phyloP scores from a whole-genome alignment of 37 sponge, comb jelly and placozoan species.

The Beroe forskalii region DNA sequence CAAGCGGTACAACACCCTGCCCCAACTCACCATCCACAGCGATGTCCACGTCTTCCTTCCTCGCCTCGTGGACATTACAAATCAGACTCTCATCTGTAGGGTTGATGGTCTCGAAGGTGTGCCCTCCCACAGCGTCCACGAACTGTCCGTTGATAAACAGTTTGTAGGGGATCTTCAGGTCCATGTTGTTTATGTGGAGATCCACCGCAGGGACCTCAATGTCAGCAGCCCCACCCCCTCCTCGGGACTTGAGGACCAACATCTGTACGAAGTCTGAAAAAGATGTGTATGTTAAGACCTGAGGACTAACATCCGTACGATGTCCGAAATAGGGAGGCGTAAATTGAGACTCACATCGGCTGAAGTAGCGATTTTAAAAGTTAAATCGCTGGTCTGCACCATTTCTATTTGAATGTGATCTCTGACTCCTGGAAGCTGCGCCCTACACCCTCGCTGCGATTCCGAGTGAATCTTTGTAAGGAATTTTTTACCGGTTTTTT shows the following conservation, averaged over 20 bases:
- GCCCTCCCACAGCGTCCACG: slow-evolving; percentile 73
- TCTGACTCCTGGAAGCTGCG: too few species aligned
- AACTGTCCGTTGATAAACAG: slow-evolving; percentile 88
- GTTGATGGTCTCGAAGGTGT: slow-evolving; percentile 77
- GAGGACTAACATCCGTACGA: too few species aligned
- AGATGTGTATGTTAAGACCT: too few species aligned
- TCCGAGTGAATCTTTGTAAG: too few species aligned
- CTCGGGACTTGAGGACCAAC: slow-evolving; percentile 78
- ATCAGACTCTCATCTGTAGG: slow-evolving; percentile 79
- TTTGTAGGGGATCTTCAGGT: slow-evolving; percentile 79
- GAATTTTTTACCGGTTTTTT: too few species aligned
- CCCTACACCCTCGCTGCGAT: too few species aligned
- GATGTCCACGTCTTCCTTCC: slow-evolving; percentile 76
- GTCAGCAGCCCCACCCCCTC: slow-evolving; percentile 67
- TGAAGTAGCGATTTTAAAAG: too few species aligned
- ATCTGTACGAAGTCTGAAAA: slow-evolving; percentile 74
- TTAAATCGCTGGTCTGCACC: too few species aligned
- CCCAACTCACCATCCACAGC: slow-evolving; percentile 79
- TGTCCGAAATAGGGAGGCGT: too few species aligned
- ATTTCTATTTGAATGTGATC: too few species aligned
- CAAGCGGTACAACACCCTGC: not conserved
- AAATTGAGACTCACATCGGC: too few species aligned
- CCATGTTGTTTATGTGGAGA: slow-evolving; percentile 75
- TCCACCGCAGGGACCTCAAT: slow-evolving; percentile 78
- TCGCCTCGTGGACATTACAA: slow-evolving; percentile 71